Conservation (phyloP, 2,888 invertebrate species). For the Nematopogon swammerdamellus region DNA sequence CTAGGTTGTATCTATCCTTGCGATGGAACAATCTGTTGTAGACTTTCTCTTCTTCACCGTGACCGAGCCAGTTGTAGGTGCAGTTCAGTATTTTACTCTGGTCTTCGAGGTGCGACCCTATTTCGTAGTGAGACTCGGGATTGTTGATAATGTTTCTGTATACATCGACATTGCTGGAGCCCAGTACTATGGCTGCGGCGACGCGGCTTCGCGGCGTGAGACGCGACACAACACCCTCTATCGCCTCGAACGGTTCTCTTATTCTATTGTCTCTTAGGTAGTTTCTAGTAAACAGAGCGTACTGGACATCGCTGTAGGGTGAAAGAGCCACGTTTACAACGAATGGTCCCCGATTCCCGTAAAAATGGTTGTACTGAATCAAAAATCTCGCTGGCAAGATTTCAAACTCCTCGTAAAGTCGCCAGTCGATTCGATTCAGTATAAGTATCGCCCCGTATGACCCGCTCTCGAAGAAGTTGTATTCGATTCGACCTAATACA, state of each 20-base stretch:
- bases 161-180: slow-evolving; percentile 85
- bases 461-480: slow-evolving; percentile 85
- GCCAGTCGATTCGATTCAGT: slow-evolving; percentile 65
- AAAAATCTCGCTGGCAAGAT: slow-evolving; percentile 66
- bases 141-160: slow-evolving; percentile 91
- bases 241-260: slow-evolving; percentile 75
- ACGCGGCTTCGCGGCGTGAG: slow-evolving; percentile 89
- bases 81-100: slow-evolving; percentile 94
- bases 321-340: slow-evolving; percentile 86
- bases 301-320: slow-evolving; percentile 81
- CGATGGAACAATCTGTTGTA: slow-evolving; percentile 76
- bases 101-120: slow-evolving; percentile 92
- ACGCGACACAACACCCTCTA: slow-evolving; percentile 62
- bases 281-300: slow-evolving; percentile 82
- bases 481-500: slow-evolving; percentile 73
- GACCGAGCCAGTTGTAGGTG: slow-evolving; percentile 91
- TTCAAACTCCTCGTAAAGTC: slow-evolving; percentile 75
- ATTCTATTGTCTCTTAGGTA: slow-evolving; percentile 83
- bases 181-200: slow-evolving; percentile 88
- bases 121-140: slow-evolving; percentile 86
- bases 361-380: slow-evolving; percentile 86
- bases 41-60: slow-evolving; percentile 67
- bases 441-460: slow-evolving; percentile 80
- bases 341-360: slow-evolving; percentile 83
- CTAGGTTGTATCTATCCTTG: slow-evolving; percentile 92